phyloP scores from a whole-genome alignment of 2,113 vertebrate species.

The chimpanzee (Pan troglodytes) region NHGRI_mPanTro3-v2.1_pri NC_086016.1:33404501-33405000 shows the following conservation, averaged over 20 bases:
- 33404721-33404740: background rate
- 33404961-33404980: background rate
- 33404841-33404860: background rate
- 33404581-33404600: background rate
- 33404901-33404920: background rate
- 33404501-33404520: background rate
- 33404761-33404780: background rate
- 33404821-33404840: constrained; percentile 10
- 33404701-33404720: background rate
- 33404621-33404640: background rate
- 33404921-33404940: background rate
- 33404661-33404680: background rate
- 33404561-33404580: background rate
- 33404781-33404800: background rate
- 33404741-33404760: background rate
- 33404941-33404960: background rate
- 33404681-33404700: background rate
- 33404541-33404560: background rate
- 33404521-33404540: background rate
- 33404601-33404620: background rate
- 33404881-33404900: constrained; percentile 22
- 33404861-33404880: background rate
- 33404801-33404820: background rate
- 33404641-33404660: background rate
- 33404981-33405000: background rate